Evolutionary conservation across 2,888 invertebrate genomes (phyloP), one percentile per base, ranked within the genome.

Genomic region (Dynastes maya): DNA sequence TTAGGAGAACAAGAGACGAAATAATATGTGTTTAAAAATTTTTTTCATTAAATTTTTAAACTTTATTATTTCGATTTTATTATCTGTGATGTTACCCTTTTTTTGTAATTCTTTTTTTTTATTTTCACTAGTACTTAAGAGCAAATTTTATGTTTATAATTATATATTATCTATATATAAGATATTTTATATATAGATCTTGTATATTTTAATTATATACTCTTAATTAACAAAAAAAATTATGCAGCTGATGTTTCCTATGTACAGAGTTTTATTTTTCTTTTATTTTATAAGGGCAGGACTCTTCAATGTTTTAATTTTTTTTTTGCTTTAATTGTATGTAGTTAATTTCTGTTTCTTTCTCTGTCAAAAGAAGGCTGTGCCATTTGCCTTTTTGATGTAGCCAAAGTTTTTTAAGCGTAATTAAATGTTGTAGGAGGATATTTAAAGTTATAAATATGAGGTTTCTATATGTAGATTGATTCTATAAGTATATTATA

Each of bases 311-410:
- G 45, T 45, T 2, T 45, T 45, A 45, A 1, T 45, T 58, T 58
- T 58, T 45, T 58, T 58, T 58, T 58, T 58, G 4, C n/a, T 22
- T 55, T 55, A 16, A 29, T 61, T 29, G 11, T 16, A 8, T 3
- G n/a, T 55, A 71, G 16, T 55, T 37, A 27, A 55, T 55, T 55
- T 71, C 2, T 37, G 37, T 37, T 55, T 37, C 37, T 51, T 68
- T 51, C 32, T 37, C 55, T 55, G 45, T 61, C 40, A 45, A 76
- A 67, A 67, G 45, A 58, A 76, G 76, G 76, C 76, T 76, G 76
- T 76, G 76, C 58, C 55, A 58, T 76, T 76, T 76, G 76, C 76
- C 76, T 76, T 76, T 45, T 76, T 68, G 40, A 76, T 76, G 27
- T 76, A 76, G 67, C 67, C 76, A 76, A 76, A 76, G 76, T 67